Evolutionary conservation across 2,113 vertebrate genomes (phyloP).

Genomic region (Hystrix brachyura): DNA sequence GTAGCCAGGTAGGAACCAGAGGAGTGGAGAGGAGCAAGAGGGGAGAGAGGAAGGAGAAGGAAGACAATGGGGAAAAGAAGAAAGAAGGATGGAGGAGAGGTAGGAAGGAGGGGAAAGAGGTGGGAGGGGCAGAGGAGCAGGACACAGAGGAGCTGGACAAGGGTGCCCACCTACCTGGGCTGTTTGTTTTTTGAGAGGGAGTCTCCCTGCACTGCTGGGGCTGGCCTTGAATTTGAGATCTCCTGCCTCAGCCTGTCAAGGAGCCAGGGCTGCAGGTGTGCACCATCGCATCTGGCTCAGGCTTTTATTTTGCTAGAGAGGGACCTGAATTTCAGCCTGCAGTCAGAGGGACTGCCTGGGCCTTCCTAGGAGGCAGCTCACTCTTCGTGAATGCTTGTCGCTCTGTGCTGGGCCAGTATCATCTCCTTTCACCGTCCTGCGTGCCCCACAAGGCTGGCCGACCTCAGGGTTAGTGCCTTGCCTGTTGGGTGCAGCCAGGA

Average conservation of each 20-base stretch:
- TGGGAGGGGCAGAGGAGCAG: not conserved
- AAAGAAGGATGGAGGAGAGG: not conserved
- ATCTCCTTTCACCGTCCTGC: not conserved
- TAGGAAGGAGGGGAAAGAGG: not conserved
- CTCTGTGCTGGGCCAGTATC: not conserved
- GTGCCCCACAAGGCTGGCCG: not conserved
- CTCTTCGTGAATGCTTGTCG: accelerated
- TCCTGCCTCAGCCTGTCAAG: not conserved
- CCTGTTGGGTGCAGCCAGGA: not conserved
- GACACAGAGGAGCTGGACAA: too few species aligned
- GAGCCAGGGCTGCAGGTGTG: not conserved
- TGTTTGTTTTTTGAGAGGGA: not conserved
- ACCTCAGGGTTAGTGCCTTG: not conserved
- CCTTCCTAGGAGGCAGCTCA: not conserved
- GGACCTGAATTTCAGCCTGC: not conserved
- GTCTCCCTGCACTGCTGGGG: not conserved
- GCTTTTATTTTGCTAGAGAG: not conserved
- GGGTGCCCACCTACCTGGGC: not conserved
- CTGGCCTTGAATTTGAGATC: not conserved
- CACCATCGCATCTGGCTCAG: not conserved
- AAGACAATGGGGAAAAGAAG: not conserved
- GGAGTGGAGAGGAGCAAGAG: not conserved
- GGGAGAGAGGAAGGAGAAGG: not conserved
- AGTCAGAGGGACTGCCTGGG: not conserved
- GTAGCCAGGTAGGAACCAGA: not conserved